Conservation (phyloP, 2,888 invertebrate genomes). For the Sepiola atlantica region DNA sequence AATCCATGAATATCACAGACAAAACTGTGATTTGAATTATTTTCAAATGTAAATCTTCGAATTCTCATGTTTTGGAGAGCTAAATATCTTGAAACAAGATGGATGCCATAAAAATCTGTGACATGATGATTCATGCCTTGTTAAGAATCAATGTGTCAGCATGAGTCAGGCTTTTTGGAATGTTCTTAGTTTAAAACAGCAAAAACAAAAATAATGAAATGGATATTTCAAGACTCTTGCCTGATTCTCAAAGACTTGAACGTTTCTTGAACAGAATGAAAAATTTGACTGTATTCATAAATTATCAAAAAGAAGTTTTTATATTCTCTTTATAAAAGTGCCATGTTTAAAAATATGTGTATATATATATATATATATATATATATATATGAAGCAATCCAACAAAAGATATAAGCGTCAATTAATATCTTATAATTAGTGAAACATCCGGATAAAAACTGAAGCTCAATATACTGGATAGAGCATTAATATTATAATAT, state of each 20-base stretch:
- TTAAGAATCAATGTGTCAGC: neutral
- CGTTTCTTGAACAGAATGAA: neutral
- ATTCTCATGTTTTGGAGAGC: neutral
- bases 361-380: too few relatives aligned
- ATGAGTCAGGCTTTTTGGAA: neutral
- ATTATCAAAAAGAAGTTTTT: neutral
- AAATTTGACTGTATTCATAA: neutral
- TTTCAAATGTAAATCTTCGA: neutral
- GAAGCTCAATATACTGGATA: too few relatives aligned
- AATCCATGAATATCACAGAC: neutral
- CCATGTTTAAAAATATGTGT: too few relatives aligned
- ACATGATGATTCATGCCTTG: neutral
- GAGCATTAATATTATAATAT: too few relatives aligned
- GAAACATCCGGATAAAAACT: too few relatives aligned
- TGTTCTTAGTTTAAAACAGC: neutral
- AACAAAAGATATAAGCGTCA: too few relatives aligned
- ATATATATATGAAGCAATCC: too few relatives aligned
- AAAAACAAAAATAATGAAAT: neutral
- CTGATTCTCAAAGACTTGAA: neutral
- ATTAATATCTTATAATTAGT: too few relatives aligned
- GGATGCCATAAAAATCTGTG: neutral
- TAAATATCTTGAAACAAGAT: neutral
- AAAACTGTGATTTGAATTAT: neutral
- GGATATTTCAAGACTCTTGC: neutral
- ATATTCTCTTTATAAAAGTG: neutral